Conservation (phyloP, 2,797 vertebrate genomes). For the Decapterus maruadsi region DNA sequence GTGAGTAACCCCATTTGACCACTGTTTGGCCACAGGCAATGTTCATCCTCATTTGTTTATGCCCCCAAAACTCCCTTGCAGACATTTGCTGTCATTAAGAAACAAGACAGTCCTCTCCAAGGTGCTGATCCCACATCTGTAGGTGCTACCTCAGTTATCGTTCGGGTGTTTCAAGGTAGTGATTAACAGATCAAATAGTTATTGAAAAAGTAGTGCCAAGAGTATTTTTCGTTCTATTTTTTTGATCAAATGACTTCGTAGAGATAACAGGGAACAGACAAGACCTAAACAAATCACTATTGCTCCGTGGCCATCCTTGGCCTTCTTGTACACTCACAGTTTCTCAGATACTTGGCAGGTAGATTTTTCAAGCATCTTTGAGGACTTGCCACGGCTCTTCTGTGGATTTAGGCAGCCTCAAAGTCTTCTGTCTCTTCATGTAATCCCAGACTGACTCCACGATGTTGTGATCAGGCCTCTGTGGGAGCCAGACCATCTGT, state of each 20-base stretch:
- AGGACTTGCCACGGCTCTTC: no score
- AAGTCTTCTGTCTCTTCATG: not conserved
- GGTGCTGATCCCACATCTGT: constrained; percentile 19
- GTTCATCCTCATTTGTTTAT: not conserved
- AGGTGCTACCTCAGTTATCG: not conserved
- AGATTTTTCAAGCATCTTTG: no score
- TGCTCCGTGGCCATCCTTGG: not conserved
- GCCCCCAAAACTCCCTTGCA: no score
- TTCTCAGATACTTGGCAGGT: no score
- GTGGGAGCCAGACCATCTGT: no score
- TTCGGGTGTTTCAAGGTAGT: not conserved
- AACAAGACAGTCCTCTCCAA: not conserved
- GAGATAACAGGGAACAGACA: not conserved
- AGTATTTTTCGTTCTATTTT: no score
- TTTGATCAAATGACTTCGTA: not conserved
- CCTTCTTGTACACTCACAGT: no score
- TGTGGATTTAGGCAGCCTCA: not conserved
- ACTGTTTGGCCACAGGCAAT: not conserved
- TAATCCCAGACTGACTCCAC: not conserved
- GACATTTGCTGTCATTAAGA: not conserved
- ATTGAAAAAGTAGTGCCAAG: not conserved
- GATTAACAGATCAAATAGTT: not conserved
- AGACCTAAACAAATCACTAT: not conserved
- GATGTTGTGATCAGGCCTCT: not conserved
- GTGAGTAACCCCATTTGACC: not conserved